These are phyloP conservation scores for Xenopus tropicalis DNA, from an alignment of 2,113 vertebrate species.

Conservation along the genomic window DNA sequence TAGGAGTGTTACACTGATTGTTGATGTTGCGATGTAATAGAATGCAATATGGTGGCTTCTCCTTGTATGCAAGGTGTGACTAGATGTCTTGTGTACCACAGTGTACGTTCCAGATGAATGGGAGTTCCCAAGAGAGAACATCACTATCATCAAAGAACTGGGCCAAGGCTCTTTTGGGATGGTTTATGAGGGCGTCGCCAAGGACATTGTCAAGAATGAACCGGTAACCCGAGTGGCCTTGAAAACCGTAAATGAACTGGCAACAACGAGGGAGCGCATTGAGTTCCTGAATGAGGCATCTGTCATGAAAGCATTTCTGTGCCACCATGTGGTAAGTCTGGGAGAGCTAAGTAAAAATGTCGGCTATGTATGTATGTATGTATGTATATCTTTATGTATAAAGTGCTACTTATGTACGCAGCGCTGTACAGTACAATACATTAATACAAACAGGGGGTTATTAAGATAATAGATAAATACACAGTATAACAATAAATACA, in stretches of 20 bases:
- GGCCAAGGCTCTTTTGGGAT: constrained; percentile 78
- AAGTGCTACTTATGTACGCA: no score
- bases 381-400: no score
- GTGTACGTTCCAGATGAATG: constrained; percentile 74
- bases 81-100: constrained; percentile 15
- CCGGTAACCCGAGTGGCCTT: constrained; percentile 66
- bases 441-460: no score
- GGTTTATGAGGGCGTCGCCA: constrained; percentile 70
- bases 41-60: no score
- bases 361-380: no score
- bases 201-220: constrained; percentile 56
- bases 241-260: constrained; percentile 75
- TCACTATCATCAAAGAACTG: constrained; percentile 69
- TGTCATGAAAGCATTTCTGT: constrained; percentile 77
- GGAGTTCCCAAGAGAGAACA: constrained; percentile 72
- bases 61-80: not conserved
- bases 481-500: no score
- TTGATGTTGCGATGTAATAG: no score
- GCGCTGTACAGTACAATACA: no score
- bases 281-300: constrained; percentile 79
- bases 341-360: not conserved
- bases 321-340: constrained; percentile 70
- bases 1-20: no score
- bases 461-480: no score
- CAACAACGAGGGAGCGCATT: constrained; percentile 65